Evolutionary conservation across 92 coral and sea anemone species (phyloP), one percentile per base, ranked within the genome.

Genomic region (Pocillopora meandrina): DNA sequence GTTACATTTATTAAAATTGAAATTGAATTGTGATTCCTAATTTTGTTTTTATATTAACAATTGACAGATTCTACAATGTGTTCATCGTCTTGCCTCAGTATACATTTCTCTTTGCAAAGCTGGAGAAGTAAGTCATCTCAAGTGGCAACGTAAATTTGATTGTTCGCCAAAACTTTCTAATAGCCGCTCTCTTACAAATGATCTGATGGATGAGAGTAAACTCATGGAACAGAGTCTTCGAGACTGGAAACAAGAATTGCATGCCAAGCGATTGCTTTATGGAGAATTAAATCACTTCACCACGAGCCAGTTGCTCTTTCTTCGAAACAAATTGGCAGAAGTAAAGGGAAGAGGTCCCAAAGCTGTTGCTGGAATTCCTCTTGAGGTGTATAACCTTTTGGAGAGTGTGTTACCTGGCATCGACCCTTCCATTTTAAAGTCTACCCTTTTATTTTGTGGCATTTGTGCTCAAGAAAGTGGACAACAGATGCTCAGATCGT

Each of bases 61-160:
- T 61, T 17, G 12, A 49, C 42, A 83, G 86, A 83, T 83, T 72
- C 62, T 83, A 16, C 86, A 95, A 61, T 90, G 91, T 17, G 84
- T 92, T 23, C 82, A 89, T 26, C 79, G 93, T 18, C 78, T 95
- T 5, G 93, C 92, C 14, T 21, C 76, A 58, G 88, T 90, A 0
- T 95, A 93, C 89, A 72, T 77, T 9, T 60, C 82, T 14, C 91
- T 95, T 26, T 93, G 95, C 82, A 90, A 93, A 56, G 90, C 91
- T 66, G 98, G 98, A 4, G 95, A 95, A 69, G 95, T 91, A 57
- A 85, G 92, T 82, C 94, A 95, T 72, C 91, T 95, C 71, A 85
- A 87, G 55, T 95, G 98, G 96, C 84, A 70, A 67, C 20, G 20
- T 62, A 87, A 90, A 36, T 91, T 91, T 80, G n/a, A 74, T 11